Evolutionary conservation across 2,797 vertebrate genomes (phyloP).

Genomic region (Pelochelys cantorii): DNA sequence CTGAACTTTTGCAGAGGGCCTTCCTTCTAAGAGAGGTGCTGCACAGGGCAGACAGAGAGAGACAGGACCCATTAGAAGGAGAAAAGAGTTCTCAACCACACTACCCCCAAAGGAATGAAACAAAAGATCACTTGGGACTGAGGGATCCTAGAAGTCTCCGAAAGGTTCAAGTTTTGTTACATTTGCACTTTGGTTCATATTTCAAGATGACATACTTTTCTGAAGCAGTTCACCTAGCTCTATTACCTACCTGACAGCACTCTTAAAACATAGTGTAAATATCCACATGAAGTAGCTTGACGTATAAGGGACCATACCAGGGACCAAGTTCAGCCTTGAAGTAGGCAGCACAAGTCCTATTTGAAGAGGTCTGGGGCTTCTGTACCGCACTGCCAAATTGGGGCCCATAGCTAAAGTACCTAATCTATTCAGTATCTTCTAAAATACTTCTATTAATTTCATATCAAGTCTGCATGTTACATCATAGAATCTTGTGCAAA

Average conservation of each 20-base stretch:
- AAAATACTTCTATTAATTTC: neutral
- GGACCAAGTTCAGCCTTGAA: neutral
- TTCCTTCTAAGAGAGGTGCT: neutral
- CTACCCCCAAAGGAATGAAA: neutral
- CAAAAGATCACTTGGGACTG: neutral
- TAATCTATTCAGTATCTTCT: neutral
- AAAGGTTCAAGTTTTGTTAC: neutral
- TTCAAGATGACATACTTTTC: neutral
- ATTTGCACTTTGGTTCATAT: neutral
- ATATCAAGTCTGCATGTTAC: neutral
- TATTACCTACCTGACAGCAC: neutral
- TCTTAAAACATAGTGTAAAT: neutral
- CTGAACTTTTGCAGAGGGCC: neutral
- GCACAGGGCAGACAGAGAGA: neutral
- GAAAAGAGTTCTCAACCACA: neutral
- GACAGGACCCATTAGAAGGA: neutral
- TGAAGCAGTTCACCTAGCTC: neutral
- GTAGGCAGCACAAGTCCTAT: neutral
- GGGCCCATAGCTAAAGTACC: neutral
- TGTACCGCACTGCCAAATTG: neutral
- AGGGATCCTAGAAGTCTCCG: neutral
- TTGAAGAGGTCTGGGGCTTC: neutral
- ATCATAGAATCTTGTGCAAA: neutral
- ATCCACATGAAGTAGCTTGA: neutral
- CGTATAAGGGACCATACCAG: neutral